Percentiles rank a stretch among this genome's conserved stretches.
These are phyloP conservation scores for Semotilus atromaculatus DNA, from an alignment of 2,797 vertebrate genomes.

Conservation along the genomic window DNA sequence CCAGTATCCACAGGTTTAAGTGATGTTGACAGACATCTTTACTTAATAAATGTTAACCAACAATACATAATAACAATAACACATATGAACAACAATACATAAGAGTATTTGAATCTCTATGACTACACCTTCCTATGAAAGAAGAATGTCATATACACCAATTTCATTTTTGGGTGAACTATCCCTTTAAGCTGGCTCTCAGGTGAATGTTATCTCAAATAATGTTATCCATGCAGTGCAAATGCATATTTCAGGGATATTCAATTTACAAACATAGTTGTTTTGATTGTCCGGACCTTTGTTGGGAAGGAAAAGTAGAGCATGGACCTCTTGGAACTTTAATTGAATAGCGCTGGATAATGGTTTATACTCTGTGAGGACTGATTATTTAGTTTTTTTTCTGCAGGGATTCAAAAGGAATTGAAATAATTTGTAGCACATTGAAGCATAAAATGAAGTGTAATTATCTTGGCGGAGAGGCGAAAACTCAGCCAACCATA, in stretches of 20 bases:
- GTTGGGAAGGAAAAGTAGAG: not conserved
- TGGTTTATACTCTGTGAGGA: constrained; percentile 29
- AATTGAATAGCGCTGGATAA: not conserved
- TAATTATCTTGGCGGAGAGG: constrained; percentile 45
- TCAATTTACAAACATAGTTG: not conserved
- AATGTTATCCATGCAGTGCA: not conserved
- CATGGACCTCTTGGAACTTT: not conserved
- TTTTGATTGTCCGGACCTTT: not conserved
- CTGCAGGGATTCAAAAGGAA: constrained; percentile 19
- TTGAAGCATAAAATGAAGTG: constrained; percentile 42
- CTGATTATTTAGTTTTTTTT: constrained; percentile 36
- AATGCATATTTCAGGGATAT: not conserved
- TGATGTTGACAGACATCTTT: too few relatives aligned
- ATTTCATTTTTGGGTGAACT: too few relatives aligned
- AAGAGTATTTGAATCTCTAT: too few relatives aligned
- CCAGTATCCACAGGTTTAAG: too few relatives aligned
- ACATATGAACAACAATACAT: too few relatives aligned
- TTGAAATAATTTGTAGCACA: constrained; percentile 41
- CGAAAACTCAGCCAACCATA: constrained; percentile 18
- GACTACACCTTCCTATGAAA: too few relatives aligned
- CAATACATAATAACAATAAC: too few relatives aligned
- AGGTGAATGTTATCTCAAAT: not conserved
- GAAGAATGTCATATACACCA: too few relatives aligned
- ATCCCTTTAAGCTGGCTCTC: not conserved
- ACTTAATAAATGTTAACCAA: too few relatives aligned